Evolutionary conservation across 1,140 invertebrate genomes (phyloP).

Genomic region (Probaryconus sp.): DNA sequence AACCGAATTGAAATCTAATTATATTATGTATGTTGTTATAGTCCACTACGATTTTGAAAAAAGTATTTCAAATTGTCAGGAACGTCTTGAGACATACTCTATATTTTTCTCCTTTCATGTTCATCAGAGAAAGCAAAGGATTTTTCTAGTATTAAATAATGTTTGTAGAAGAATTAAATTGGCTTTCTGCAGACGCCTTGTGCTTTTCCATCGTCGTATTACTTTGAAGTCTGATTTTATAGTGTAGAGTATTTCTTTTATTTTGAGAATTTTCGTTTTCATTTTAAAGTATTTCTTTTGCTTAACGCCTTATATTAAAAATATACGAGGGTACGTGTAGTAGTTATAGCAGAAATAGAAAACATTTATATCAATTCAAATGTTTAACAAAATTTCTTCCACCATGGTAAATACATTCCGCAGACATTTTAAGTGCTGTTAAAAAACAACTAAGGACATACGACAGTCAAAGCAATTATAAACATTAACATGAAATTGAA

Average conservation of each 20-base stretch:
- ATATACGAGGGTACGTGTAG: too few species aligned
- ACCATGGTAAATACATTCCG: too few species aligned
- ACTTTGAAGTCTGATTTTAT: constrained; percentile 26
- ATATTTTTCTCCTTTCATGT: constrained; percentile 12
- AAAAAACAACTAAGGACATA: too few species aligned
- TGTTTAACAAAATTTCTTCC: too few species aligned
- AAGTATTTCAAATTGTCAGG: constrained; percentile 7
- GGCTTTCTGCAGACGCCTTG: constrained; percentile 18
- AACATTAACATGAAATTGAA: too few species aligned
- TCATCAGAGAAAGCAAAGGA: constrained; percentile 21
- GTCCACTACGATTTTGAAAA: constrained; percentile 4
- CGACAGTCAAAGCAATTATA: too few species aligned
- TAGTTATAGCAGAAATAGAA: too few species aligned
- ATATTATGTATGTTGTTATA: constrained; percentile 22
- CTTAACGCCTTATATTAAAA: constrained; percentile 16
- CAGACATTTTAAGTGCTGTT: too few species aligned
- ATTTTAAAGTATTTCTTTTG: constrained; percentile 13
- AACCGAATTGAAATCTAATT: too few species aligned
- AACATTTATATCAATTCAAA: too few species aligned
- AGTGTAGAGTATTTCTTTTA: constrained; percentile 14
- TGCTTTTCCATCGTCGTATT: constrained; percentile 17
- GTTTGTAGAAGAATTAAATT: constrained; percentile 32
- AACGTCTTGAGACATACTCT: constrained; percentile 5
- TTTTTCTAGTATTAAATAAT: constrained; percentile 29
- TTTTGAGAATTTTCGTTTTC: constrained; percentile 10